phyloP scores from a whole-genome alignment of 2,888 invertebrate genomes.

The Melieria crassipennis region DNA sequence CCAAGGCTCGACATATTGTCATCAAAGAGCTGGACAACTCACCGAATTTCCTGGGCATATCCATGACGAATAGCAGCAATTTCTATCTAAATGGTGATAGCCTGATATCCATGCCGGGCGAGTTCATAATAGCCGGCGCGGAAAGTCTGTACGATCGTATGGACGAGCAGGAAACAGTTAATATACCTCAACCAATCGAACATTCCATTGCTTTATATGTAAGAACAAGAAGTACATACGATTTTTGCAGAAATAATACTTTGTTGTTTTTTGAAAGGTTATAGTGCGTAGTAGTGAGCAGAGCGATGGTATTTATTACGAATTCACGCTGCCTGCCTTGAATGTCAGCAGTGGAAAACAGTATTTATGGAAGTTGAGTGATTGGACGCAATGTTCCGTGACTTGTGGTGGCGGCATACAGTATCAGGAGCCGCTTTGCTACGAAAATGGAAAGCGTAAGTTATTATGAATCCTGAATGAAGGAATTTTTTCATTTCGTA shows the following conservation, averaged over 20 bases:
- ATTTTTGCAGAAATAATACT: too few relatives aligned
- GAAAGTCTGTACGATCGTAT: slow-evolving; percentile 82
- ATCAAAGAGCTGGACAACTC: slow-evolving; percentile 80
- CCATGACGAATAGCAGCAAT: slow-evolving; percentile 73
- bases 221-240: slow-evolving; percentile 51
- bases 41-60: slow-evolving; percentile 83
- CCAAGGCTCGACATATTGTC: slow-evolving; percentile 80
- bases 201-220: slow-evolving; percentile 86
- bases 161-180: slow-evolving; percentile 81
- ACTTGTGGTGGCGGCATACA: slow-evolving; percentile 82
- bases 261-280: slow-evolving; percentile 66
- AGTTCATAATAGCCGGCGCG: slow-evolving; percentile 83
- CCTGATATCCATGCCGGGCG: slow-evolving; percentile 77
- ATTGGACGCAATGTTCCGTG: slow-evolving; percentile 83
- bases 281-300: slow-evolving; percentile 77
- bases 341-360: slow-evolving; percentile 71
- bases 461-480: not conserved
- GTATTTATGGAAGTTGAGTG: slow-evolving; percentile 79
- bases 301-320: slow-evolving; percentile 85
- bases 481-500: not conserved
- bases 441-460: slow-evolving; percentile 67
- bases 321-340: slow-evolving; percentile 73
- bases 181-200: slow-evolving; percentile 82
- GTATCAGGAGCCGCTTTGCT: slow-evolving; percentile 68
- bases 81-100: slow-evolving; percentile 85